These are phyloP conservation scores for Acropternis orthonyx DNA, from an alignment of 2,797 vertebrate species.

Conservation along the genomic window DNA sequence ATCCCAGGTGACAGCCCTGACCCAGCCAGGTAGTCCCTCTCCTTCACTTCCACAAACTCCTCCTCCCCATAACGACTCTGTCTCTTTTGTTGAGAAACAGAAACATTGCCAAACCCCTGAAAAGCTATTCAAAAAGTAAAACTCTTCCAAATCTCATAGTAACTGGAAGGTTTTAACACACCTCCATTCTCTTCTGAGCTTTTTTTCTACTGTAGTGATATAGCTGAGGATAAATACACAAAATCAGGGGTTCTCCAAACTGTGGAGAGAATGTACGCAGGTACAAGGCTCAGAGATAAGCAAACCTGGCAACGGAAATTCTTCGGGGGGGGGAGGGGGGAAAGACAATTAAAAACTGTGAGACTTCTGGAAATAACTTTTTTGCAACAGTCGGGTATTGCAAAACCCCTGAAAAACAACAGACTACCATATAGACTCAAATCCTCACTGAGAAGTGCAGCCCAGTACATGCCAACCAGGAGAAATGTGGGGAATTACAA, in stretches of 20 bases:
- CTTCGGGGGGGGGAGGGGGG: too few relatives aligned
- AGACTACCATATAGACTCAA: neutral
- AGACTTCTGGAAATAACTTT: neutral
- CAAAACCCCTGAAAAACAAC: neutral
- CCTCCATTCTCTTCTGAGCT: neutral
- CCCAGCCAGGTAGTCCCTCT: neutral
- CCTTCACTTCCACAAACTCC: neutral
- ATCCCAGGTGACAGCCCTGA: neutral
- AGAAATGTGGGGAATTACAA: neutral
- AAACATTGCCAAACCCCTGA: neutral
- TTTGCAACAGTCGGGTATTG: neutral
- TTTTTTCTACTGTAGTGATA: neutral
- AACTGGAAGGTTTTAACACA: neutral
- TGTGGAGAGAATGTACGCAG: neutral
- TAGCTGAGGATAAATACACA: neutral
- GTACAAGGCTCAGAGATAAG: neutral
- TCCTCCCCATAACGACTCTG: neutral
- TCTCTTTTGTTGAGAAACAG: neutral
- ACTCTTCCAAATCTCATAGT: neutral
- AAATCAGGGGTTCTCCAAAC: neutral
- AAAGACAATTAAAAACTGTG: neutral
- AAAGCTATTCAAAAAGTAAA: neutral
- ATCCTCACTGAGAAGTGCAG: neutral
- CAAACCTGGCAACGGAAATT: neutral
- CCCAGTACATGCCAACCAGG: accelerated